Evolutionary conservation across 2,113 vertebrate species (phyloP).

Genomic region (Bos javanicus): DNA sequence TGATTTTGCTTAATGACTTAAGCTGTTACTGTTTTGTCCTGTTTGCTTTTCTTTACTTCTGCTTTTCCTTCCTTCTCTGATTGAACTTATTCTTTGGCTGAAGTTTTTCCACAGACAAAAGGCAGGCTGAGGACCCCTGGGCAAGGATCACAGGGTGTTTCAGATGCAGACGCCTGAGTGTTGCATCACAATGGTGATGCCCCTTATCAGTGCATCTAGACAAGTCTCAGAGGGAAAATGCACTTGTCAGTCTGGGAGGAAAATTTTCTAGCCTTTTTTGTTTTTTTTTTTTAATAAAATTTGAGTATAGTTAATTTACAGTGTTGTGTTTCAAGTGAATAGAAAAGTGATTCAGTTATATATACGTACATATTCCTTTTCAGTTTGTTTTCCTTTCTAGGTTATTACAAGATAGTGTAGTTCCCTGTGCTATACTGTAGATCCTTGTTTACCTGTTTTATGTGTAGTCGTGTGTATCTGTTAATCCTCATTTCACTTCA

Average conservation of each 20-base stretch:
- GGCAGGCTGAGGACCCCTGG: neutral
- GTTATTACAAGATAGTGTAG: neutral
- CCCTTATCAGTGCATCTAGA: neutral
- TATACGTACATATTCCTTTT: neutral
- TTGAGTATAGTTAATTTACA: neutral
- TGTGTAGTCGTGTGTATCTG: neutral
- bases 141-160: neutral
- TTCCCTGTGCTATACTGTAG: neutral
- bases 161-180: neutral
- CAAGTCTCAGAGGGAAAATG: neutral
- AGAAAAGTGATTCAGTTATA: neutral
- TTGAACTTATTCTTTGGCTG: neutral
- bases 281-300: neutral
- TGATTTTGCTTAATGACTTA: neutral
- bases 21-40: neutral
- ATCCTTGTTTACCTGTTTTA: neutral
- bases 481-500: neutral
- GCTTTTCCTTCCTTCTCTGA: neutral
- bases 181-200: neutral
- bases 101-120: neutral
- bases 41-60: neutral
- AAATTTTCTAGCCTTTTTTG: neutral
- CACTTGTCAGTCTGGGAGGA: neutral
- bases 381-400: neutral
- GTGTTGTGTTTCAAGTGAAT: neutral